Evolutionary conservation across 1,140 invertebrate genomes (phyloP).

Genomic region (Drosophila prosaltans): DNA sequence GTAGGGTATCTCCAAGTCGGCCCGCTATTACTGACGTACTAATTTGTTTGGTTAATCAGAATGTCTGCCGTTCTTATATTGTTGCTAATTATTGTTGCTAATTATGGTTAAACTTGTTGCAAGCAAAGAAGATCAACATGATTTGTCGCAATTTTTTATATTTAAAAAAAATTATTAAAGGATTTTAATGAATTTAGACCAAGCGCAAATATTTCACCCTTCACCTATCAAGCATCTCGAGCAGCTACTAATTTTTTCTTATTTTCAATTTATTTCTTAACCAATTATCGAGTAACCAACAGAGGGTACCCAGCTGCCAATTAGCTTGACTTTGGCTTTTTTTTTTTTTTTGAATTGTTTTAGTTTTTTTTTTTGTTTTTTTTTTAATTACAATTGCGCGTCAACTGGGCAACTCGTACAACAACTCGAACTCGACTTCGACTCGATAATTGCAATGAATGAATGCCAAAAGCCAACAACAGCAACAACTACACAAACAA

Average conservation of each 20-base stretch:
- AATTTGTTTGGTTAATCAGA: too few species aligned
- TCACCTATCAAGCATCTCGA: background rate
- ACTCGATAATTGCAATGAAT: conserved; percentile 70
- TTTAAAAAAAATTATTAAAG: too few species aligned
- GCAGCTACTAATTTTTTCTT: background rate
- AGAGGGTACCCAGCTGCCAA: conserved; percentile 66
- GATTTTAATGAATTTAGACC: too few species aligned
- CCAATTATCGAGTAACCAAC: conserved; percentile 61
- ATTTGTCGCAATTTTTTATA: too few species aligned
- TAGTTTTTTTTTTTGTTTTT: conserved; percentile 23
- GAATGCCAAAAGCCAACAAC: conserved; percentile 59
- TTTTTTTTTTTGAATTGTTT: background rate
- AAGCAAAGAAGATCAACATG: background rate
- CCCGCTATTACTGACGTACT: background rate
- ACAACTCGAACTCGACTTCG: conserved; percentile 19
- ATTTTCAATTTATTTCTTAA: conserved; percentile 15
- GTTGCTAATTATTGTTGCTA: too few species aligned
- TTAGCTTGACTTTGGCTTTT: conserved; percentile 45
- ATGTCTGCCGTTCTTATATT: too few species aligned
- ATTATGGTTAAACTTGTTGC: too few species aligned
- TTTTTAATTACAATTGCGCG: conserved; percentile 50
- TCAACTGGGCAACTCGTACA: conserved; percentile 30
- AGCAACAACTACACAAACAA: conserved; percentile 29
- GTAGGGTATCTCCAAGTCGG: too few species aligned
- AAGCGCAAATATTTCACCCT: too few species aligned